Evolutionary conservation across 2,113 vertebrate species (phyloP).

Genomic region (Megatriorchis doriae): DNA sequence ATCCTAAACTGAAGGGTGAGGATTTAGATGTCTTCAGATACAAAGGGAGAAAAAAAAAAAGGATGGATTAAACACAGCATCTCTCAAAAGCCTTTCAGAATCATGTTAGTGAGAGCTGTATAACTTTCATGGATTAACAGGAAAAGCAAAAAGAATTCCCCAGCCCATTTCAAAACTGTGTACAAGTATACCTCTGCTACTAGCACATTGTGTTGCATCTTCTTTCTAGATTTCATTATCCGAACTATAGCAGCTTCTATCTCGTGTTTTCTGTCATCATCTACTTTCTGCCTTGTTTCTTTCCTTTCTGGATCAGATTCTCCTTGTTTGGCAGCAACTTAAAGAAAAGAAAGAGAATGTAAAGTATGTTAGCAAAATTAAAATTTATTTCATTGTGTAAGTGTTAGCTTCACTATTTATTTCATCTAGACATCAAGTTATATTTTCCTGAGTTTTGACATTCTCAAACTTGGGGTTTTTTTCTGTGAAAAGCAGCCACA

Average conservation of each 20-base stretch:
- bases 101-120: neutral
- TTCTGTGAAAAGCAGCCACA: neutral
- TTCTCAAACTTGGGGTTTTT: neutral
- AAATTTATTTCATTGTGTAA: neutral
- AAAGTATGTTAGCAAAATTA: neutral
- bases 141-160: neutral
- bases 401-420: neutral
- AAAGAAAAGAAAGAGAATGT: constrained; percentile 27
- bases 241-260: constrained; percentile 98
- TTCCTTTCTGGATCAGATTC: constrained; percentile 96
- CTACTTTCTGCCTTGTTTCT: constrained; percentile 96
- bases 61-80: neutral
- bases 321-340: constrained; percentile 98
- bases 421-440: constrained; percentile 16
- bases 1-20: neutral
- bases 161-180: neutral
- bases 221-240: constrained; percentile 99
- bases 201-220: constrained; percentile 97
- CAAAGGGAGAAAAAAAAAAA: neutral
- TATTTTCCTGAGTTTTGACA: constrained; percentile 27
- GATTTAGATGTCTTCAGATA: neutral
- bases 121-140: neutral
- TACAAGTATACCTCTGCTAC: constrained; percentile 87
- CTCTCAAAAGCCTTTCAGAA: neutral
- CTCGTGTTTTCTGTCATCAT: constrained; percentile 98